Evolutionary conservation across 2,888 invertebrate genomes (phyloP).

Genomic region (Heterodera filipjevi): DNA sequence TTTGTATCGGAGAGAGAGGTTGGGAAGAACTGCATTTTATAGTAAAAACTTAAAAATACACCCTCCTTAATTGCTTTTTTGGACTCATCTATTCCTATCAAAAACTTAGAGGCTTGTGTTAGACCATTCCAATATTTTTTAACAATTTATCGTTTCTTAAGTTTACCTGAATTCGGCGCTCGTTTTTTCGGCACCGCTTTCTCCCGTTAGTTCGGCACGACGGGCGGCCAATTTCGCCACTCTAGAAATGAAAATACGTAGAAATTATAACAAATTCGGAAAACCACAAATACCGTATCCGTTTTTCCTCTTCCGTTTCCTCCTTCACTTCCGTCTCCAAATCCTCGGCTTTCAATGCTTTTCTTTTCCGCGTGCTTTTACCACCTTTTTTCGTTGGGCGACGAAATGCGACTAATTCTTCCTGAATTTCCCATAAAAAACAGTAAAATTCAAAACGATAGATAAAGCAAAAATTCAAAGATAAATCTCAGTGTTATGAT

Average conservation of each 20-base stretch:
- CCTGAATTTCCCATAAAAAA: constrained; percentile 55
- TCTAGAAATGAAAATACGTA: constrained; percentile 31
- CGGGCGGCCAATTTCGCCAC: constrained; percentile 40
- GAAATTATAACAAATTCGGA: background rate
- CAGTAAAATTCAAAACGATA: constrained; percentile 4
- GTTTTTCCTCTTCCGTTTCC: constrained; percentile 47
- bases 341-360: constrained; percentile 60
- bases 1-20: too few species aligned
- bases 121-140: too few species aligned
- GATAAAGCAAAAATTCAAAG: background rate
- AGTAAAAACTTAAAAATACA: too few species aligned
- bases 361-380: constrained; percentile 49
- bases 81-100: too few species aligned
- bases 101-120: too few species aligned
- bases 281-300: constrained; percentile 19
- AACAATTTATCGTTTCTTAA: too few species aligned
- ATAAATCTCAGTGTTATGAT: too few species aligned
- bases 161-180: background rate
- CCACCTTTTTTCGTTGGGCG: constrained; percentile 61
- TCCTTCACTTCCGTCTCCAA: constrained; percentile 47
- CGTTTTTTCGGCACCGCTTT: background rate
- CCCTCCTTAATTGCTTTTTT: too few species aligned
- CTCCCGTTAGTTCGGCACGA: constrained; percentile 31
- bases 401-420: constrained; percentile 74
- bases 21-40: too few species aligned